These are phyloP conservation scores for Corvus cornix DNA, from an alignment of 2,113 vertebrate species.

Conservation along the genomic window DNA sequence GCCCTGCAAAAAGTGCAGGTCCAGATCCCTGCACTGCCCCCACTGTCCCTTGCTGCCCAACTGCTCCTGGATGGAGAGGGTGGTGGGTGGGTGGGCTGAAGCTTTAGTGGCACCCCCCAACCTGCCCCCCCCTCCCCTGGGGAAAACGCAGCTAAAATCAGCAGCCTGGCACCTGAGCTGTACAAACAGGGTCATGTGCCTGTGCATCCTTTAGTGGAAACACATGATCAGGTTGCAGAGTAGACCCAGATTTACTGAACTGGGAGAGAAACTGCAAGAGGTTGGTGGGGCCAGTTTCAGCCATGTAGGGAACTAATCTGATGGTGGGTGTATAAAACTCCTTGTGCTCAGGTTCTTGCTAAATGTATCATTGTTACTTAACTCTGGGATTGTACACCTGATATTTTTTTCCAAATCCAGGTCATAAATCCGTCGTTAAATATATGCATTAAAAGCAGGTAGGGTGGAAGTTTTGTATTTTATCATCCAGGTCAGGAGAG, in stretches of 20 bases:
- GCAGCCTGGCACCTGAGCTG: neutral
- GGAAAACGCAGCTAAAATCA: neutral
- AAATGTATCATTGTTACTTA: neutral
- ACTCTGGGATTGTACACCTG: neutral
- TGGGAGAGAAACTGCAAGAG: neutral
- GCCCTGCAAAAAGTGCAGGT: too few species aligned
- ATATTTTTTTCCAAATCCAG: neutral
- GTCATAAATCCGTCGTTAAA: neutral
- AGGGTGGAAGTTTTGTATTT: neutral
- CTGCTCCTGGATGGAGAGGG: neutral
- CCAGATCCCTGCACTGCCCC: neutral
- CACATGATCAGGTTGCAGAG: rapidly evolving
- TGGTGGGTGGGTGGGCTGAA: neutral
- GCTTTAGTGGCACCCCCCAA: too few species aligned
- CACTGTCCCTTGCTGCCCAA: rapidly evolving
- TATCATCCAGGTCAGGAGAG: neutral
- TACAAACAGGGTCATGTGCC: rapidly evolving
- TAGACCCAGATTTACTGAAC: neutral
- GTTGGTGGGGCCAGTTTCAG: neutral
- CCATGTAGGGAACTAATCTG: rapidly evolving
- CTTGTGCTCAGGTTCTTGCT: neutral
- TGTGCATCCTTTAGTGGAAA: neutral
- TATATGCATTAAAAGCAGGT: neutral
- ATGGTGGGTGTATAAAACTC: neutral
- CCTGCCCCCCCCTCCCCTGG: rapidly evolving